Evolutionary conservation across 2,113 vertebrate genomes (phyloP), one percentile per base, ranked within the genome.

Genomic region (Spea multiplicata): DNA sequence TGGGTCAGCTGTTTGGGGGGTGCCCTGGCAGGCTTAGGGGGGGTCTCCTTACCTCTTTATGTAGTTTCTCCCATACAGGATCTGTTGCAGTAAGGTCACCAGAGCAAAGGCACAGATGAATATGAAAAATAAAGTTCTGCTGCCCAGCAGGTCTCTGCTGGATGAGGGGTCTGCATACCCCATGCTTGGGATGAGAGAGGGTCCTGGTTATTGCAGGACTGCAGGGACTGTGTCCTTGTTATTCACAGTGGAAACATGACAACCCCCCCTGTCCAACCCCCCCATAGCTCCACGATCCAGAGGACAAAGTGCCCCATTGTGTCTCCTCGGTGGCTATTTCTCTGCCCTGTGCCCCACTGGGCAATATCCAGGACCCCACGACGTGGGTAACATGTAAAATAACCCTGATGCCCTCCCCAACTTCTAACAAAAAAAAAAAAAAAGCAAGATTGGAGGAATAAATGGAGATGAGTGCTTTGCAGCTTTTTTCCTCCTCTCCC

Each of bases 101-200:
- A 99, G 88, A 30, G 96, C 97, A 82, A 99, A 99, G 81, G 96
- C 96, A 91, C 97, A 99, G 90, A 99, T 95, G 87, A 99, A 99
- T 77, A 99, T 98, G 85, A 99, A 99, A 82, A 97, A 96, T 88
- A 99, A 93, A 85, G 95, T 98, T 87, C 96, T 91, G 87, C 94
- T 99, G 81, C 97, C 97, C 86, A 99, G 88, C 85, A 99, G 84
- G 83, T 99, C 97, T 87, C 96, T 93, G 86, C 90, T 90, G 49
- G 87, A 94, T 0, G 96, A 93, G 84, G 96, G 96, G 89, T 99
- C 97, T 52, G 93, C 82, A 92, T 99, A 99, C 70, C 95, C 93
- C 95, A 98, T 97, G 76, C 88, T 86, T 71, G 83, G 79, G 81
- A n/a, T 82, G 81, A 65, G 84, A 84, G 88, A 84, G 87, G 59